A percentile compares a stretch with the other conserved stretches of the same genome.
These are phyloP conservation scores for Drosophila pegasa DNA, from an alignment of 2,888 invertebrate species.

Conservation along the genomic window DNA sequence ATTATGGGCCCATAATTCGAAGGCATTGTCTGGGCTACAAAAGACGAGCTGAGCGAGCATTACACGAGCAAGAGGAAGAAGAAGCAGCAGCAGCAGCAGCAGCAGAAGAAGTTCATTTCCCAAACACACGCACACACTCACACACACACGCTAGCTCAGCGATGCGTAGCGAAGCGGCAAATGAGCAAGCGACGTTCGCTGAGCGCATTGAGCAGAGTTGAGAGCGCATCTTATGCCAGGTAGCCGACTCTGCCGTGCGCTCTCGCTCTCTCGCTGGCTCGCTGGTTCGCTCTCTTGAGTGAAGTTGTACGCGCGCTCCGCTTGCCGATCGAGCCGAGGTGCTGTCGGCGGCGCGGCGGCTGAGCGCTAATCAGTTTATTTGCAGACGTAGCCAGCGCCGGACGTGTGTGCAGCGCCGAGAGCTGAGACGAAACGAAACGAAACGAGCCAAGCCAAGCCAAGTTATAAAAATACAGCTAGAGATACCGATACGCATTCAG, in stretches of 20 bases:
- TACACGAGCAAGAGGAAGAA: conserved; percentile 31
- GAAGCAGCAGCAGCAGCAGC: too few species aligned
- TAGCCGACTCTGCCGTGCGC: conserved; percentile 33
- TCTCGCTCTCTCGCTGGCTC: not conserved
- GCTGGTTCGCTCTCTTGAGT: conserved; percentile 62
- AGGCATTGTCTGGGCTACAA: conserved; percentile 73
- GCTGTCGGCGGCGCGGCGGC: conserved; percentile 45
- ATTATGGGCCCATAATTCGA: conserved; percentile 83
- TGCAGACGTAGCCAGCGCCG: conserved; percentile 58
- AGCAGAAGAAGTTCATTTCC: conserved; percentile 63
- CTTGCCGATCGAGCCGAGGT: conserved; percentile 43
- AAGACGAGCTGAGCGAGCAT: conserved; percentile 52
- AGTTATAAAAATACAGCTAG: conserved; percentile 30
- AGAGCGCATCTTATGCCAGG: conserved; percentile 57
- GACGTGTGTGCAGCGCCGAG: conserved; percentile 50
- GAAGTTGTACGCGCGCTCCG: conserved; percentile 41
- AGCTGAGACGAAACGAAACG: conserved; percentile 30
- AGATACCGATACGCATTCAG: conserved; percentile 43
- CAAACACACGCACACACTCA: conserved; percentile 33
- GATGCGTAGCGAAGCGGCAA: conserved; percentile 80
- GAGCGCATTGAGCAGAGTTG: conserved; percentile 33
- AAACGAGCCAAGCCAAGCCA: conserved; percentile 24
- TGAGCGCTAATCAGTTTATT: conserved; percentile 72
- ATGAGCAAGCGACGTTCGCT: conserved; percentile 64
- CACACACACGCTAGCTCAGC: conserved; percentile 35